phyloP scores from a whole-genome alignment of 30 jellyfish, hydroid and myxozoan genomes.

The Aurelia sp. region DNA sequence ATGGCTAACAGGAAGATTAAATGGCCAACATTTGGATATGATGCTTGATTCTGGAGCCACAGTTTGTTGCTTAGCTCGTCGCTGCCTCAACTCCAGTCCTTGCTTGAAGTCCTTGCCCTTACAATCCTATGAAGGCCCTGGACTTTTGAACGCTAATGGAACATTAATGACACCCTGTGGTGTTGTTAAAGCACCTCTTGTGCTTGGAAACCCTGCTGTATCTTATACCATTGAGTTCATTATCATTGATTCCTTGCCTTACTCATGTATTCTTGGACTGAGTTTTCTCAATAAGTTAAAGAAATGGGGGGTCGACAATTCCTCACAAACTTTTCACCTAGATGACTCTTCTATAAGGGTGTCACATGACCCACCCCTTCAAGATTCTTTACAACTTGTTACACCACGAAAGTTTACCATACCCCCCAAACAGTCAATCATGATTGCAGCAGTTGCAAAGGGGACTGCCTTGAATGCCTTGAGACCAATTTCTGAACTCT shows the following conservation, averaged over 20 bases:
- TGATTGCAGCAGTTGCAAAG: constrained; percentile 10
- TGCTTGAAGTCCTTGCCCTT: not conserved
- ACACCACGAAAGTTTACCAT: constrained; percentile 16
- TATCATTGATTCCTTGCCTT: constrained; percentile 33
- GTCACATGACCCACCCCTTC: constrained; percentile 27
- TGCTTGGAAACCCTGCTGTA: constrained; percentile 53
- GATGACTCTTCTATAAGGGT: constrained; percentile 27
- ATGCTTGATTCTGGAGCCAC: not conserved
- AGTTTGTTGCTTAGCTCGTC: constrained; percentile 5
- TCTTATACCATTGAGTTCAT: constrained; percentile 21
- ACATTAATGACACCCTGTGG: constrained; percentile 41
- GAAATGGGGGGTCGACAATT: constrained; percentile 44
- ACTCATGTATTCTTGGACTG: constrained; percentile 41
- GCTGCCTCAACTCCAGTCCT: constrained; percentile 26
- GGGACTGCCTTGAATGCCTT: constrained; percentile 26
- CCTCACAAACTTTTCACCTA: constrained; percentile 13
- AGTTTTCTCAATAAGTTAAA: constrained; percentile 38
- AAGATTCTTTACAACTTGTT: constrained; percentile 11
- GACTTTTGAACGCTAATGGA: constrained; percentile 44
- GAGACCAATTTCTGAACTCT: constrained; percentile 33
- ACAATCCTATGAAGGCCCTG: constrained; percentile 34
- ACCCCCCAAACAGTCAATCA: constrained; percentile 26
- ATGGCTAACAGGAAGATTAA: not conserved
- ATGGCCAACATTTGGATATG: constrained; percentile 33
- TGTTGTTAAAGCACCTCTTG: constrained; percentile 30